Evolutionary conservation across 2,113 vertebrate species (phyloP).

Genomic region (Numenius arquata): DNA sequence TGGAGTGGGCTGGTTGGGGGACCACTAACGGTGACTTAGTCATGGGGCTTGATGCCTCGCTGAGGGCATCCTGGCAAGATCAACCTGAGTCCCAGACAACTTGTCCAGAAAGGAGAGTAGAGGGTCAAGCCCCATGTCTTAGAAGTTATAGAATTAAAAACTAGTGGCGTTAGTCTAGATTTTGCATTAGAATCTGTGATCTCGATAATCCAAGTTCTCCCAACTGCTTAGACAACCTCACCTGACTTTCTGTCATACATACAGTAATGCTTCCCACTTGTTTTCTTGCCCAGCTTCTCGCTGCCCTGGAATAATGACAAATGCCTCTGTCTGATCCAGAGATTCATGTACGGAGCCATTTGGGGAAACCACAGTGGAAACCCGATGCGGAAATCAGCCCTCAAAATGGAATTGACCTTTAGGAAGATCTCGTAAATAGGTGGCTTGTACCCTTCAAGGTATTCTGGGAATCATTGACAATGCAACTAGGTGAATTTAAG

Average conservation of each 20-base stretch:
- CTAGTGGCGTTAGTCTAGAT: neutral
- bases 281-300: neutral
- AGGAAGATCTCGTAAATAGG: neutral
- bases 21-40: fast-evolving
- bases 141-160: neutral
- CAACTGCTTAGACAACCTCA: neutral
- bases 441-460: neutral
- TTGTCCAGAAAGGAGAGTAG: neutral
- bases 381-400: neutral
- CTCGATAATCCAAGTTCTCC: neutral
- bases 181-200: neutral
- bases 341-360: neutral
- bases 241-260: neutral
- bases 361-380: neutral
- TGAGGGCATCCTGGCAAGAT: neutral
- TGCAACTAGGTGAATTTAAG: neutral
- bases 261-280: neutral
- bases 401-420: neutral
- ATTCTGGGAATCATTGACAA: neutral
- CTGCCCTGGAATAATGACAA: neutral
- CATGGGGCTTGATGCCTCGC: neutral
- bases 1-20: neutral
- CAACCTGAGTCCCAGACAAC: neutral
- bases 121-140: fast-evolving
- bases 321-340: neutral